Evolutionary conservation across 2,113 vertebrate genomes (phyloP), one percentile per base, ranked within the genome.

Genomic region (Verasper variegatus): DNA sequence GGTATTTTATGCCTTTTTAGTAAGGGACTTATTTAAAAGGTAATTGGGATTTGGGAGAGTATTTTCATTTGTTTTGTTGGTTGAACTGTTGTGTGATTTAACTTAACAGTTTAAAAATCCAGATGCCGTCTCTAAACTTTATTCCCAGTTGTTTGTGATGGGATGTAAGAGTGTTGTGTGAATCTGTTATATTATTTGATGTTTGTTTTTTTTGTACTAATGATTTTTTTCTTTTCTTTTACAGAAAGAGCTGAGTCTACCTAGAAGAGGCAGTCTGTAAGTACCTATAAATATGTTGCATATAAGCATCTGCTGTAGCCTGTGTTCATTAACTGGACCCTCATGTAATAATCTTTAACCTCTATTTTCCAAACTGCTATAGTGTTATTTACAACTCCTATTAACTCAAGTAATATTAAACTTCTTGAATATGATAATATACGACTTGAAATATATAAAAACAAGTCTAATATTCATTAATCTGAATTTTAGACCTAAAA

Each of bases 181-280:
- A 45, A 45, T 13, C 8, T 45, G 12, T 11, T 45, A 4, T 7
- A 45, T 13, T 45, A 45, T 14, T 45, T 45, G 10, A 45, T 14
- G 4, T 13, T 15, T 45, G 2, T 3, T 55, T 31, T 21, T 21
- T 55, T 45, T 65, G 12, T 62, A 2, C 74, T 79, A 14, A 70
- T 1, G n/a, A 27, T 63, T 72, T 47, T 75, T 83, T 8, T 85
- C 62, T 93, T 80, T 86, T 92, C 63, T 86, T 83, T 96, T 94
- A 15, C 97, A 99, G 97, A 99, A 99, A 80, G 98, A 99, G 88
- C 87, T 99, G 93, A 99, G 98, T 89, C 97, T 99, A 88, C 98
- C 98, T 63, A 94, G 98, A 95, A 96, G 97, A 95, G 98, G 97
- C 94, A 99, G 97, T 93, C 82, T 99, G 98, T 99, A 93, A 98